Percentiles rank a stretch among this genome's conserved stretches.
phyloP scores from a whole-genome alignment of 1,140 invertebrate genomes.

The Rhynchophorus ferrugineus region DNA sequence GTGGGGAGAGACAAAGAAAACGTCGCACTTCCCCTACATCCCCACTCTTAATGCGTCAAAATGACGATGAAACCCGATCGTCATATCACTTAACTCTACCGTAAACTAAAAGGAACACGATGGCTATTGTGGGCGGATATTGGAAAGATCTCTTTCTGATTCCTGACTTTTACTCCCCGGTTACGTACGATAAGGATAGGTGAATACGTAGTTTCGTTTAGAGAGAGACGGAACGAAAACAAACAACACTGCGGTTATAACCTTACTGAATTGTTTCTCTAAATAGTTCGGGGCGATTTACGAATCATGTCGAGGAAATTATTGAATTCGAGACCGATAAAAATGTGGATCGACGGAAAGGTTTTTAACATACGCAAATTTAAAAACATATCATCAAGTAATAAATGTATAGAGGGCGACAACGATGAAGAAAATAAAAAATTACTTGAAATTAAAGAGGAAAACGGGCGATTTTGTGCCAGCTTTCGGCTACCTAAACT shows the following conservation, averaged over 20 bases:
- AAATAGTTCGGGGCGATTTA: too few relatives aligned
- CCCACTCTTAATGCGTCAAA: conserved; percentile 6
- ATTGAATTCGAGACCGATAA: conserved; percentile 21
- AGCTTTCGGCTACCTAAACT: conserved; percentile 29
- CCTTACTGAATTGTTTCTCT: too few relatives aligned
- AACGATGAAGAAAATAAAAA: conserved; percentile 6
- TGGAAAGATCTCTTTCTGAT: too few relatives aligned
- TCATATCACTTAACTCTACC: background rate
- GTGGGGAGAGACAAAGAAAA: conserved; percentile 11
- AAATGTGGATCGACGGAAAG: conserved; percentile 36
- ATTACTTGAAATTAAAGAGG: conserved; percentile 13
- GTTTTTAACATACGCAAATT: conserved; percentile 25
- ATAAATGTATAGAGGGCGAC: conserved; percentile 1
- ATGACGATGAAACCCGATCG: background rate
- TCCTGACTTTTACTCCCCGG: too few relatives aligned
- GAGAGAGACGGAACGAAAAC: too few relatives aligned
- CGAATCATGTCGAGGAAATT: conserved; percentile 11
- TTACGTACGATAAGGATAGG: too few relatives aligned
- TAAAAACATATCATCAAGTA: conserved; percentile 3
- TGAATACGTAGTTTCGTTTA: too few relatives aligned
- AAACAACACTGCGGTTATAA: too few relatives aligned
- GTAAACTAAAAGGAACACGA: background rate
- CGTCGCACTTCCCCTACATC: conserved; percentile 8
- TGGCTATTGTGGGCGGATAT: too few relatives aligned
- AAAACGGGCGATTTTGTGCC: conserved; percentile 22